Percentiles rank a stretch among this genome's conserved stretches.
Evolutionary conservation across 2,113 vertebrate species (phyloP).

Genomic region (Cacatua alba): DNA sequence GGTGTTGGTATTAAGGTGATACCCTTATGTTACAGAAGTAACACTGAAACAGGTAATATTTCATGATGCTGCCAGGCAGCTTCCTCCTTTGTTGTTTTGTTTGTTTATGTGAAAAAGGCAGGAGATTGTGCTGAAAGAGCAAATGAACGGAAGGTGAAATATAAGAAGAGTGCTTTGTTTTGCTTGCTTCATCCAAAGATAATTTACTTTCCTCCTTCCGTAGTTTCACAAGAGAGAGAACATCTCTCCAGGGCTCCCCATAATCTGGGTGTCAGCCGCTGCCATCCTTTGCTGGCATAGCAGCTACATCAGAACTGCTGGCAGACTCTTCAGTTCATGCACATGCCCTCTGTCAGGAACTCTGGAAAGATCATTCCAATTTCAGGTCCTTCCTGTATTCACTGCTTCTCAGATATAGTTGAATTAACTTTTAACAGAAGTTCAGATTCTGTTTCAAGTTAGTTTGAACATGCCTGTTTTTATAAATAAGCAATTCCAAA

Average conservation of each 20-base stretch:
- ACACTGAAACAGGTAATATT: background rate
- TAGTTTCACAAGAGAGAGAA: background rate
- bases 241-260: background rate
- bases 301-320: background rate
- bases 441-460: background rate
- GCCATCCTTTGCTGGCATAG: background rate
- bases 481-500: background rate
- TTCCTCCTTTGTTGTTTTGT: background rate
- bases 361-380: background rate
- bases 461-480: background rate
- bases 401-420: background rate
- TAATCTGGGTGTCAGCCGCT: background rate
- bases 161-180: background rate
- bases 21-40: background rate
- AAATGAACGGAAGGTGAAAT: background rate
- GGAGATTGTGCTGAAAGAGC: background rate
- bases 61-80: background rate
- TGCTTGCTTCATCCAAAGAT: background rate
- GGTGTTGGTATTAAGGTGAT: background rate
- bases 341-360: rapidly evolving
- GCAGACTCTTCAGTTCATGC: rapidly evolving
- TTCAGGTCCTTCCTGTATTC: background rate
- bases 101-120: background rate
- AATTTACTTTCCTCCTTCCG: background rate
- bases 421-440: background rate